These are phyloP conservation scores for Serranus cabrilla DNA, from an alignment of 2,797 vertebrate species.

Conservation along the genomic window DNA sequence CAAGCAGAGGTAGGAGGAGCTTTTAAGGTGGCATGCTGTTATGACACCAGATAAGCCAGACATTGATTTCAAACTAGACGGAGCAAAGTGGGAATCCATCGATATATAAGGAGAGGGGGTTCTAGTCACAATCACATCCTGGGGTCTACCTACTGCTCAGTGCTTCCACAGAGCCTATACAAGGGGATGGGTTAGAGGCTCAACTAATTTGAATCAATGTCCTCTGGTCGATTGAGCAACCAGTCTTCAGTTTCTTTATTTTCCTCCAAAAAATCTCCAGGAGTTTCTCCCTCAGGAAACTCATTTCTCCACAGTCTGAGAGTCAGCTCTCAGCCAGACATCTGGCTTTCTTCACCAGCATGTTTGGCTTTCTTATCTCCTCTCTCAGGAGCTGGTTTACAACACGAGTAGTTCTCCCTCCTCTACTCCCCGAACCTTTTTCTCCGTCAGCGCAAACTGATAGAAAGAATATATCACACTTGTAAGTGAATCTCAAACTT, in stretches of 20 bases:
- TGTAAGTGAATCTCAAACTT: slow-evolving; percentile 67
- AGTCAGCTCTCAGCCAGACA: slow-evolving; percentile 48
- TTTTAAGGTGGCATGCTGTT: slow-evolving; percentile 72
- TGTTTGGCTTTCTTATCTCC: slow-evolving; percentile 64
- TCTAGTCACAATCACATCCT: slow-evolving; percentile 66
- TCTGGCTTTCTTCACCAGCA: slow-evolving; percentile 60
- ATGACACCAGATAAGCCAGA: slow-evolving; percentile 69
- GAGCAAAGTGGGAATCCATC: slow-evolving; percentile 33
- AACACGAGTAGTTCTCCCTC: slow-evolving; percentile 56
- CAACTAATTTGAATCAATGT: slow-evolving; percentile 78
- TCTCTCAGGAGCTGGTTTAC: slow-evolving; percentile 60
- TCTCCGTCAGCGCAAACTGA: slow-evolving; percentile 72
- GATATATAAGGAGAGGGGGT: slow-evolving; percentile 14
- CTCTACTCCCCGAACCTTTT: slow-evolving; percentile 48
- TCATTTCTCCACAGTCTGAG: slow-evolving; percentile 56
- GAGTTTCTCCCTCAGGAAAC: slow-evolving; percentile 60
- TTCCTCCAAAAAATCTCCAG: slow-evolving; percentile 44
- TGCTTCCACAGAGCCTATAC: slow-evolving; percentile 55
- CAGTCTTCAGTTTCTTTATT: slow-evolving; percentile 18
- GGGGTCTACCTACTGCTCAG: slow-evolving; percentile 66
- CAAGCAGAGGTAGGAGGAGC: slow-evolving; percentile 87
- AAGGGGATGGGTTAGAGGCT: slow-evolving; percentile 40
- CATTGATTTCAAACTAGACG: slow-evolving; percentile 76
- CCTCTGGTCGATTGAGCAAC: slow-evolving; percentile 57
- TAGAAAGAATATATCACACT: slow-evolving; percentile 68